Evolutionary conservation across 2,888 invertebrate species (phyloP).

Genomic region (Dryococelus australis): DNA sequence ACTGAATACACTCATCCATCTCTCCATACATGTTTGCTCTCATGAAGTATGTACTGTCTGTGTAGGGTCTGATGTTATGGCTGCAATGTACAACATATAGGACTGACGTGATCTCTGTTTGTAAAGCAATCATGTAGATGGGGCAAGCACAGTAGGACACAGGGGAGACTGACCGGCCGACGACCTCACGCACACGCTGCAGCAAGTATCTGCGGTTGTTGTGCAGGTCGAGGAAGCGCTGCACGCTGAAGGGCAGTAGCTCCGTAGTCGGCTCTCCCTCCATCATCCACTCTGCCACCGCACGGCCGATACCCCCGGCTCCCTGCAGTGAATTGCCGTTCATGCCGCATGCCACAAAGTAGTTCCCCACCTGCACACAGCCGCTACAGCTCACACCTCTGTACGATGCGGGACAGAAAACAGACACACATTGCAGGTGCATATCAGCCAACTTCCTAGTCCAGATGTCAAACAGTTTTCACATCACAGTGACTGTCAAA

Average conservation of each 20-base stretch:
- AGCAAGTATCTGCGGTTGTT: slow-evolving; percentile 69
- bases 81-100: too few species aligned
- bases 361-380: slow-evolving; percentile 65
- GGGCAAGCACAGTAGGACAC: too few species aligned
- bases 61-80: too few species aligned
- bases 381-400: too few species aligned
- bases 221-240: slow-evolving; percentile 70
- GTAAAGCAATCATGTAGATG: too few species aligned
- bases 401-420: not conserved
- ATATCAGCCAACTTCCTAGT: not conserved
- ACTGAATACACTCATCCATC: too few species aligned
- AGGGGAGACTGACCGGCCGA: slow-evolving; percentile 60
- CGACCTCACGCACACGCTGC: slow-evolving; percentile 70
- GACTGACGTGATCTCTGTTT: not conserved
- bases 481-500: not conserved
- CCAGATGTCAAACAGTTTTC: not conserved
- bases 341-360: slow-evolving; percentile 77
- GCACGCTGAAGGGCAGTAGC: slow-evolving; percentile 69
- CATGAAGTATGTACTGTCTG: too few species aligned
- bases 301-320: slow-evolving; percentile 74
- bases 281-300: slow-evolving; percentile 73
- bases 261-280: slow-evolving; percentile 69
- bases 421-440: not conserved
- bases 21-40: too few species aligned
- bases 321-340: slow-evolving; percentile 73